A percentile compares a stretch with the other conserved stretches of the same genome.
phyloP scores from a whole-genome alignment of 1,140 invertebrate genomes.

The Trinorchestia longiramus region DNA sequence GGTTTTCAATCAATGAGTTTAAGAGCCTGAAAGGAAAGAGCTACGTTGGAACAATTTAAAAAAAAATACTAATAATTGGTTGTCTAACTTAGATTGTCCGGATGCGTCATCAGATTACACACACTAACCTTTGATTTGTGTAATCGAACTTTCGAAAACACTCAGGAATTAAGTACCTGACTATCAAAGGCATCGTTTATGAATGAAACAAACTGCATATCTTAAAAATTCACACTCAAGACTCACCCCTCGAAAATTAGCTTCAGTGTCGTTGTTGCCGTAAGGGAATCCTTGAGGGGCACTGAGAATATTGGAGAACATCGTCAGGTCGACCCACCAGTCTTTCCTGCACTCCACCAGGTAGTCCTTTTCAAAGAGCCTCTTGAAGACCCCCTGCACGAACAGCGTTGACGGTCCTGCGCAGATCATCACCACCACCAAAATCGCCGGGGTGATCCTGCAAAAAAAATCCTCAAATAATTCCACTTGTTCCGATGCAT shows the following conservation, averaged over 20 bases:
- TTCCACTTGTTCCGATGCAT: no score
- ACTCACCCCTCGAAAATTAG: not conserved
- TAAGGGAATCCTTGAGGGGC: not conserved
- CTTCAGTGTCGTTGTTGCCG: not conserved
- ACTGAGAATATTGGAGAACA: not conserved
- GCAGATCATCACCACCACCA: conserved; percentile 26
- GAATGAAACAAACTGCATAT: not conserved
- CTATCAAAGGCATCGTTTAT: not conserved
- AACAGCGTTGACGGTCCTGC: not conserved
- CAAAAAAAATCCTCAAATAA: no score
- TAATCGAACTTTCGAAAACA: no score
- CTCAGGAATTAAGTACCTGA: not conserved
- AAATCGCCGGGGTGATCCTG: not conserved
- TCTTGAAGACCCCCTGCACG: not conserved
- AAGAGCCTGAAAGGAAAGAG: not conserved
- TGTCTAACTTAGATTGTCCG: not conserved
- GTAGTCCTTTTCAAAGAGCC: not conserved
- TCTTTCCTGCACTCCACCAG: not conserved
- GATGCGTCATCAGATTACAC: not conserved
- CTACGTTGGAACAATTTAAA: not conserved
- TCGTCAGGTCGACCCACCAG: conserved; percentile 29
- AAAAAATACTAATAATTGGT: not conserved
- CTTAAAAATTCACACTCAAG: not conserved
- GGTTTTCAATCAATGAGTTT: not conserved
- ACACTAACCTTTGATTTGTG: not conserved